Base-by-base conservation (phyloP, 1,140 invertebrate genomes). In the Fopius arisanus region DNA sequence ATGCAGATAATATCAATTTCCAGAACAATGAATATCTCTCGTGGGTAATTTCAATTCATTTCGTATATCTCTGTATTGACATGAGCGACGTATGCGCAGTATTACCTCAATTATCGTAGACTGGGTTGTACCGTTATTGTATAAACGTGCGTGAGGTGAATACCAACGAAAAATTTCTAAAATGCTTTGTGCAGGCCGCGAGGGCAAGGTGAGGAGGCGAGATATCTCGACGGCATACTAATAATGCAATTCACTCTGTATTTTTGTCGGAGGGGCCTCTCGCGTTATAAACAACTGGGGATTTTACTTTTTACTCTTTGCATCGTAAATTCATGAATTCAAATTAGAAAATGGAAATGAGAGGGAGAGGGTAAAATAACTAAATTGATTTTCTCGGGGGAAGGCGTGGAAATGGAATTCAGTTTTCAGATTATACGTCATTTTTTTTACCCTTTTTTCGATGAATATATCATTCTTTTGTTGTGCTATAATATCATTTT, bases 301-400 rank as follows among this genome's bases (percentile, higher is more conserved):
- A 48, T 48, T 48, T 48, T 12, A n/a, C n/a, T 14, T 48, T 48
- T 48, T 48, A 7, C 54, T 26, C 19, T 26, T 59, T 28, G 10
- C 19, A 59, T 59, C 54, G 26, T 26, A 26, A 59, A 59, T 59
- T 59, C 54, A 59, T 59, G 54, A 59, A 59, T 59, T 26, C 54
- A 59, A 59, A 59, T 59, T 59, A 59, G 9, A 26, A 59, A 59
- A 59, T 59, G 54, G 23, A 59, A 28, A 26, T 59, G 6, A 51
- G 6, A 12, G 43, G n/a, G 43, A 26, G 23, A 59, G 43, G 43
- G 43, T 16, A n/a, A 26, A 59, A 59, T 59, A 59, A 4, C 14
- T 3, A 28, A 59, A 59, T 59, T 59, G 21, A 59, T 59, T 59
- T 59, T 23, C 54, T 59, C 4, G 6, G 54, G 7, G n/a, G 43